Conservation (phyloP, 2,888 invertebrate genomes). For the Lasioglossum calceatum region DNA sequence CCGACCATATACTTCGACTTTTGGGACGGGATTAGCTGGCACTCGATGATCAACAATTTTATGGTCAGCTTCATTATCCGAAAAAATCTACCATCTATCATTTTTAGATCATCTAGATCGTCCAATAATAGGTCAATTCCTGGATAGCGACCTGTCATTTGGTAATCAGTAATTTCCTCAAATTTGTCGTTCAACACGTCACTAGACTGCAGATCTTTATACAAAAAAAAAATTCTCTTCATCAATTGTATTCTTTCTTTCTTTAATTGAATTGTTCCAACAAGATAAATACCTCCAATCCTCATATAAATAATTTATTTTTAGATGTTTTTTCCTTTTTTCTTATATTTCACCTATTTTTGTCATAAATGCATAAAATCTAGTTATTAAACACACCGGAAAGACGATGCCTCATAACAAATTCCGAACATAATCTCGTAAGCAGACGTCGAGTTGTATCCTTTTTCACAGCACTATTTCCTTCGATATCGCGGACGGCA, state of each 20-base stretch:
- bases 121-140: not conserved
- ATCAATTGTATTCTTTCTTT: not conserved
- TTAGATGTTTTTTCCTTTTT: no score
- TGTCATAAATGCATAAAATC: not conserved
- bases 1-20: not conserved
- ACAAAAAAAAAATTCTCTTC: not conserved
- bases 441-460: constrained; percentile 39
- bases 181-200: not conserved
- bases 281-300: not conserved
- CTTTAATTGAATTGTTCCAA: not conserved
- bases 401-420: not conserved
- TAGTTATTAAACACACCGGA: not conserved
- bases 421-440: not conserved
- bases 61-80: not conserved
- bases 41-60: not conserved
- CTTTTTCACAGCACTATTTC: constrained; percentile 35
- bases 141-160: no score
- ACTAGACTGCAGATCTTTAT: not conserved
- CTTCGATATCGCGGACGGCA: constrained; percentile 42
- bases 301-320: no score
- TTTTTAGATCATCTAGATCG: not conserved
- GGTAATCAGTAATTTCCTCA: not conserved
- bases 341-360: no score
- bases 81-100: not conserved
- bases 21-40: not conserved